phyloP scores from a whole-genome alignment of 2,113 vertebrate genomes.

The Chlorodrepanis virens region DNA sequence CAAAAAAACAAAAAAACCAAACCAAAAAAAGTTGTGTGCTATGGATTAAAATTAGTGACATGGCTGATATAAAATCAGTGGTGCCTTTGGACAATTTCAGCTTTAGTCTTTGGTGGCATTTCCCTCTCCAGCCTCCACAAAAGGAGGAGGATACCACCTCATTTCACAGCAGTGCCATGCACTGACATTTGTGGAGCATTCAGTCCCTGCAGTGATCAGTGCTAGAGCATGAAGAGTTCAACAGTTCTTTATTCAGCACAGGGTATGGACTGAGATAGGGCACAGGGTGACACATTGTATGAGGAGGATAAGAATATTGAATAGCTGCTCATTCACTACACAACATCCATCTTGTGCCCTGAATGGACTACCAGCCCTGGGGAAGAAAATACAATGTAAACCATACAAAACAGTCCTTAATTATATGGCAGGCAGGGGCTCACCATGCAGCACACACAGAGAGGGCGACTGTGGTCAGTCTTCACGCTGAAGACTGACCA shows the following conservation, averaged over 20 bases:
- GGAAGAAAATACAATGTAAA: constrained; percentile 56
- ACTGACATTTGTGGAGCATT: neutral
- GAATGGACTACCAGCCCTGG: constrained; percentile 16
- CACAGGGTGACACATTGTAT: constrained; percentile 59
- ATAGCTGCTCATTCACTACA: constrained; percentile 49
- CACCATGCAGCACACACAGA: neutral
- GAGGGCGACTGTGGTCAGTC: neutral
- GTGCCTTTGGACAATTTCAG: neutral
- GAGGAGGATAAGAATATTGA: constrained; percentile 55
- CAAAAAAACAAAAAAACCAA: too few relatives aligned
- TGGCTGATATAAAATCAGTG: neutral
- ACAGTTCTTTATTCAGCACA: constrained; percentile 33
- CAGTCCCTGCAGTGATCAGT: neutral
- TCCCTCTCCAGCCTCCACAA: neutral
- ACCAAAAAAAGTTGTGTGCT: neutral
- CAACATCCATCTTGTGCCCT: constrained; percentile 44
- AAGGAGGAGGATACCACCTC: neutral
- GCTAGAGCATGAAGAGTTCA: neutral
- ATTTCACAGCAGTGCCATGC: neutral
- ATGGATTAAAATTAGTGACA: neutral
- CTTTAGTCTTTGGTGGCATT: neutral
- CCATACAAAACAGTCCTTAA: constrained; percentile 39
- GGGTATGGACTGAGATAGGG: neutral
- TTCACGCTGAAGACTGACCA: neutral
- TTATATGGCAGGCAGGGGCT: neutral